Base-by-base conservation (phyloP, 1,140 invertebrate species). In the Zaprionus ornatus region DNA sequence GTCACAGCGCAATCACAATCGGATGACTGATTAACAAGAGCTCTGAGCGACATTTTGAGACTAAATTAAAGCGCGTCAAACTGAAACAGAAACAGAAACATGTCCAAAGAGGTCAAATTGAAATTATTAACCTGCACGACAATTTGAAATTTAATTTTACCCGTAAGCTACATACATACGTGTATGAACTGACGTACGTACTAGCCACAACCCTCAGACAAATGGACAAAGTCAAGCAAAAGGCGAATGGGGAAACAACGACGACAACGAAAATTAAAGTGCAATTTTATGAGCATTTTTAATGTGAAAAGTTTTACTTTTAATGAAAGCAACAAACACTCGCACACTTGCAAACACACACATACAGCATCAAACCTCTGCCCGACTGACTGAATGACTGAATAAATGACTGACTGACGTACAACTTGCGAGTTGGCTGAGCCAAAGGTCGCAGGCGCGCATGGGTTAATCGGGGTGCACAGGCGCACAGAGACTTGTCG, bases 221-320 rank as follows among this genome's bases (percentile, higher is more conserved):
- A 69, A 60, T 63, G 71, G 40, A 72, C 66, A 80, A 80, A 81
- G 60, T 72, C 68, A 66, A 77, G 52, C 61, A 70, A 65, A 72
- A 56, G 64, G 76, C 76, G 54, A 76, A 75, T 71, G 73, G 59
- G 45, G 63, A 73, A 73, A 68, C 56, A 57, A 59, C 63, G 29
- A 29, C 29, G 45, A 63, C 62, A 57, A 57, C 57, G 50, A 77
- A 86, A 88, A 88, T 79, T 90, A 90, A 87, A 84, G 78, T 88
- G 81, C 81, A 90, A 77, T 90, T 88, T 88, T 85, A 88, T 88
- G 85, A 68, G 81, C 71, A 90, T 90, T 88, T 88, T 88, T 90
- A 88, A 88, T 88, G 85, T 66, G 78, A 90, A 88, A 90, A 90
- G 71, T 74, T 88, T 78, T 80, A 78, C 80, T 87, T 79, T 78